Evolutionary conservation across 2,797 vertebrate species (phyloP), one percentile per base, ranked within the genome.

Genomic region (Arnoldichthys spilopterus): DNA sequence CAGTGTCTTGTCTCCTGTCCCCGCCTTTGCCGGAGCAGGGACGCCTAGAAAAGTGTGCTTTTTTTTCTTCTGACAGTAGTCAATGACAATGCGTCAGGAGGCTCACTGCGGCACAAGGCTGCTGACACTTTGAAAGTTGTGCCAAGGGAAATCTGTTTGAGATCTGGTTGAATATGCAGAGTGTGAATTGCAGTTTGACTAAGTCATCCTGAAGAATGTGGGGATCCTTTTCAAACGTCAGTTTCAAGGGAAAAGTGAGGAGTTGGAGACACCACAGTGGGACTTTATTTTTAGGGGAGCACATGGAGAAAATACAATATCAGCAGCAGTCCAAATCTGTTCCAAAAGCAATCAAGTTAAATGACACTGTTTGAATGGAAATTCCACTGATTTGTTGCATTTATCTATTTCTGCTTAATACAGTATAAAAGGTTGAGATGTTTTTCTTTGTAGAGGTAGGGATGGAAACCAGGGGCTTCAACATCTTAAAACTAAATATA

Each of bases 161-260:
- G 64, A 28, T 47, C 15, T 18, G 51, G 20, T 24, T 32, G n/a
- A 30, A 34, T 37, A 72, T 54, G 51, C 51, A 72, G 69, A 72
- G 56, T 32, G n/a, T 61, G 78, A 70, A 62, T 76, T 80, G 9
- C 54, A 70, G 26, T 51, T 59, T 59, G 12, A 30, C 26, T 64
- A 28, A 37, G 62, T 59, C 26, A 37, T 15, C 11, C 12, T 11
- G 5, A 54, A 54, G 59, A 72, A 56, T 26, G 22, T 2, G 28
- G n/a, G 54, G 62, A 47, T 74, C 18, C 15, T 64, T 79, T 59
- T 67, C 20, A 66, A 72, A 72, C 0, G 37, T 45, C 49, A 72
- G 47, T 16, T 61, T n/a, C 32, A 22, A 70, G 28, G 66, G 34
- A n/a, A 64, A 64, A 69, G 16, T n/a, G 18, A 18, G 28, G 47